A percentile compares a stretch with the other conserved stretches of the same genome.
Evolutionary conservation across 1,140 invertebrate species (phyloP).

Genomic region (Microvelia longipes): DNA sequence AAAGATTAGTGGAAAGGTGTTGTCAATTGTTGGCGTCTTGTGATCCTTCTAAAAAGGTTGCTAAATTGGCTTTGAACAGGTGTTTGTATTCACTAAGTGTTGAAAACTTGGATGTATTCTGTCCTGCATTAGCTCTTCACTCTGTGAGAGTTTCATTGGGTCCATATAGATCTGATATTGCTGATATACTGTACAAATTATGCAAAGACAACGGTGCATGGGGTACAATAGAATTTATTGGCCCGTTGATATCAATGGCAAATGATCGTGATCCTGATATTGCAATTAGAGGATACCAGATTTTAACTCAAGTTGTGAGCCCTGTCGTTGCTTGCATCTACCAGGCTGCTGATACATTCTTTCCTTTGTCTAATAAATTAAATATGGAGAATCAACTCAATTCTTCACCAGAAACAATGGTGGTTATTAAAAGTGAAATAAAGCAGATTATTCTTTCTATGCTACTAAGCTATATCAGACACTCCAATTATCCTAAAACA

Average conservation of each 20-base stretch:
- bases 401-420: not conserved
- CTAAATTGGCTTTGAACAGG: not conserved
- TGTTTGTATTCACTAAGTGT: not conserved
- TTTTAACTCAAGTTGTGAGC: not conserved
- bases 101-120: not conserved
- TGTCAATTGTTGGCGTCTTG: not conserved
- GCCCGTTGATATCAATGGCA: not conserved
- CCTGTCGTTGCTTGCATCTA: not conserved
- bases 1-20: not conserved
- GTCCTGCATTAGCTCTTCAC: not conserved
- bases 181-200: not conserved
- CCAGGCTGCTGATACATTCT: not conserved
- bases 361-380: not conserved
- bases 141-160: not conserved
- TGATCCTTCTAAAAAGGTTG: not conserved
- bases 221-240: not conserved
- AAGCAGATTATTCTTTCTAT: not conserved
- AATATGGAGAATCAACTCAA: not conserved
- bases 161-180: not conserved
- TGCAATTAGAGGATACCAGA: not conserved
- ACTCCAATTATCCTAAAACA: not conserved
- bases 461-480: not conserved
- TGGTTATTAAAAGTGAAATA: not conserved
- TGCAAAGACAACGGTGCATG: not conserved
- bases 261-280: not conserved